These are phyloP conservation scores for Trochalopteron elliotii DNA, from an alignment of 2,113 vertebrate species.

Conservation along the genomic window DNA sequence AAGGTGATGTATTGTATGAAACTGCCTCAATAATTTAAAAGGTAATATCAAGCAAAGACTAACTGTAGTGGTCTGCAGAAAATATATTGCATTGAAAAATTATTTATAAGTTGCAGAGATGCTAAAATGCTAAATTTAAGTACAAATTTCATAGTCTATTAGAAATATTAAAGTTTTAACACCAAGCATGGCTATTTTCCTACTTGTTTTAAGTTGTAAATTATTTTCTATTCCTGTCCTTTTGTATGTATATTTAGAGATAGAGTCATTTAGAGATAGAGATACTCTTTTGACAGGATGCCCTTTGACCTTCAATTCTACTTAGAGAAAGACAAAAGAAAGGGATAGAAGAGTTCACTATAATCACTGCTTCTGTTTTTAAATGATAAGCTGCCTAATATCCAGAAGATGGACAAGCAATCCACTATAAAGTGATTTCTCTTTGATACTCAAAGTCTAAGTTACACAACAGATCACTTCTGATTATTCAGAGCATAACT, in stretches of 20 bases:
- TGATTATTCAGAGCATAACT: background rate
- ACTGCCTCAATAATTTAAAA: conserved; percentile 70
- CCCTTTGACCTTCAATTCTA: background rate
- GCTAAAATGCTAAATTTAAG: conserved; percentile 42
- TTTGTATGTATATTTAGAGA: background rate
- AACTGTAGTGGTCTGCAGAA: conserved; percentile 56
- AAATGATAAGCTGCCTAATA: background rate
- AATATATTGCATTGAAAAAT: conserved; percentile 34
- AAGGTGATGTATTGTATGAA: conserved; percentile 69
- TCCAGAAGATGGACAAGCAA: background rate
- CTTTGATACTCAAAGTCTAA: background rate
- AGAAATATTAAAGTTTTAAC: conserved; percentile 15
- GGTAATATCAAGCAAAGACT: conserved; percentile 61
- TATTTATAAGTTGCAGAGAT: conserved; percentile 15
- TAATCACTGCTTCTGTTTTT: background rate
- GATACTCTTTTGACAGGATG: background rate
- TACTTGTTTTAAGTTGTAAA: background rate
- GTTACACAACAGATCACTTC: background rate
- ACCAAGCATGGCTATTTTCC: background rate
- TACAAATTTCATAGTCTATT: background rate
- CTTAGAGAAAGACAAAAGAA: background rate
- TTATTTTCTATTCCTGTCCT: background rate
- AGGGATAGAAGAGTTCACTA: background rate
- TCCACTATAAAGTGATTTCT: background rate
- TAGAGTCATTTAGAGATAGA: background rate